Evolutionary conservation across 1,140 invertebrate species (phyloP), one percentile per base, ranked within the genome.

Genomic region (Leptinotarsa defecta): DNA sequence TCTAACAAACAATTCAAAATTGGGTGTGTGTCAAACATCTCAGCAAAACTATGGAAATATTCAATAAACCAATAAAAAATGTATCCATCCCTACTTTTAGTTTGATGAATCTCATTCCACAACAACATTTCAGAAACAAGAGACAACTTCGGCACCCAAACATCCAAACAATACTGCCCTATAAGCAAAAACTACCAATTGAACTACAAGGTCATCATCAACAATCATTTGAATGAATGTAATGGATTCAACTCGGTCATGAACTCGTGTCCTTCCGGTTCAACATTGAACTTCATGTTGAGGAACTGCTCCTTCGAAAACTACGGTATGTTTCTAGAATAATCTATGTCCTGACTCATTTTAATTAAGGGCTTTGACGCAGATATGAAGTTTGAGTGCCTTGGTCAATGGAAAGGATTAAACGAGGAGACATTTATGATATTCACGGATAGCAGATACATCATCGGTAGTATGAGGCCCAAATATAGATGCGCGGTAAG

Each of bases 401-500:
- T 93, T 52, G 92, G 91, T 27, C 90, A 89, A 78, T 93, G 92
- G 92, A 86, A 86, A 74, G 90, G 88, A 63, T 85, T 86, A 11
- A 86, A 88, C 70, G 86, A 87, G 24, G 88, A 92, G 75, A 86
- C 86, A 22, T 93, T 90, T 81, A 77, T 93, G 49, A 91, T 91
- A 3, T 86, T 93, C 68, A 85, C 90, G 76, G 91, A 92, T 79
- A 88, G 87, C 4, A 82, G 88, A 79, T 85, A 86, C 13, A 68
- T 75, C 15, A 83, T 77, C 15, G 83, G 82, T 57, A 83, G 83
- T 78, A 81, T 83, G 65, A 85, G 88, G 75, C 89, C 91, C 3
- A 88, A 88, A 80, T 93, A 92, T 84, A 86, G 91, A 79, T 93
- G 92, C 82, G 92, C 91, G 43, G 91, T 93, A 86, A 87, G 90